Percentiles rank a stretch among this genome's conserved stretches.
Conservation (phyloP, 2,113 vertebrate genomes). For the Forbesichthys agassizii region DNA sequence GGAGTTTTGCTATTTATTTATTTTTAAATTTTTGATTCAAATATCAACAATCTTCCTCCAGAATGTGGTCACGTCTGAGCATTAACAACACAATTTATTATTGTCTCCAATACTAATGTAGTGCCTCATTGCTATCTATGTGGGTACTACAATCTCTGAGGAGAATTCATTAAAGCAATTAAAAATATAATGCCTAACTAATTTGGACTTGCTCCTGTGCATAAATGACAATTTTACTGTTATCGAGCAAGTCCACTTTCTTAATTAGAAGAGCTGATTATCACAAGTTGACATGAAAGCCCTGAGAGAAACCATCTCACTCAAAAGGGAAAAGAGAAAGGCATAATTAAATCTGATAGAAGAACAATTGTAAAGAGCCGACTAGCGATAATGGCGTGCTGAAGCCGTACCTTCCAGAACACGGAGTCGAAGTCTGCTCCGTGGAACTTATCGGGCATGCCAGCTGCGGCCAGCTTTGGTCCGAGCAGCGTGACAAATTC, state of each 20-base stretch:
- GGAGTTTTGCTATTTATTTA: no score
- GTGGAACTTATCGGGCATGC: slow-evolving; percentile 94
- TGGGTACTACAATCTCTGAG: not conserved
- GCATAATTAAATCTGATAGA: slow-evolving; percentile 15
- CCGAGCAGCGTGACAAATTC: slow-evolving; percentile 96
- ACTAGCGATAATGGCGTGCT: not conserved
- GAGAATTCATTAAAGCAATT: not conserved
- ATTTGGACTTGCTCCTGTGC: slow-evolving; percentile 9
- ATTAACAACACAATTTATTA: not conserved
- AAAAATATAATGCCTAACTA: not conserved
- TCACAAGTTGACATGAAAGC: slow-evolving; percentile 13
- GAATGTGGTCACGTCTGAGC: not conserved
- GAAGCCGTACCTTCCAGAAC: slow-evolving; percentile 92
- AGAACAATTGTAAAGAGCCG: not conserved
- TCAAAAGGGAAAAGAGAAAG: not conserved
- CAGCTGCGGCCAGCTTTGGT: slow-evolving; percentile 90
- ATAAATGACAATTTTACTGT: slow-evolving; percentile 12
- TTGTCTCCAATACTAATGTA: not conserved
- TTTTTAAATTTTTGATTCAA: no score
- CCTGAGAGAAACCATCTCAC: slow-evolving; percentile 16
- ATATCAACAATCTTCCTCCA: no score
- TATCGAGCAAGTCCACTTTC: slow-evolving; percentile 16
- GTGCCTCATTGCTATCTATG: not conserved
- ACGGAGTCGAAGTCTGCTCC: slow-evolving; percentile 96
- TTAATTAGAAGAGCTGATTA: slow-evolving; percentile 31